Evolutionary conservation across 2,797 vertebrate species (phyloP).

Genomic region (Pogonophryne albipinna): DNA sequence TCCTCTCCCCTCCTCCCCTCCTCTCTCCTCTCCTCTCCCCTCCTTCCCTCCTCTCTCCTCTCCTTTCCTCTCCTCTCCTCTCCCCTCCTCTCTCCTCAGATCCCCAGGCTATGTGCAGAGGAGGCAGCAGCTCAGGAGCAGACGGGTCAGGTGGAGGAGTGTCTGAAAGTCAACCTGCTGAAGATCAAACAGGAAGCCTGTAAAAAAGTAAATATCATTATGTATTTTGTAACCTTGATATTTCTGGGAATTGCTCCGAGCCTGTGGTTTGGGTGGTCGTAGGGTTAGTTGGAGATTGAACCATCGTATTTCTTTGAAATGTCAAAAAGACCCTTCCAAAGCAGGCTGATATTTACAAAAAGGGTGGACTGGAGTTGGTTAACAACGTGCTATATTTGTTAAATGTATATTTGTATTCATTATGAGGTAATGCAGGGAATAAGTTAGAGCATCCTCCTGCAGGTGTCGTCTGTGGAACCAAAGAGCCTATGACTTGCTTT

Average conservation of each 20-base stretch:
- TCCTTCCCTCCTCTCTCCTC: no score
- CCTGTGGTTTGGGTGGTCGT: no score
- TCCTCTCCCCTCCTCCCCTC: neutral
- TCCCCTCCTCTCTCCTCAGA: constrained; percentile 77
- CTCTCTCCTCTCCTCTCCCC: rapidly evolving
- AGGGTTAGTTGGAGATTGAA: no score
- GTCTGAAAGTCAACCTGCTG: constrained; percentile 95
- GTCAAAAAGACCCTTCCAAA: no score
- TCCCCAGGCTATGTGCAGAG: constrained; percentile 92
- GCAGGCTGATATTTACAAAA: neutral
- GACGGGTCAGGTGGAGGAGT: constrained; percentile 97
- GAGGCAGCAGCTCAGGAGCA: constrained; percentile 98
- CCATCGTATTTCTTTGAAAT: no score
- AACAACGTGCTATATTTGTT: neutral
- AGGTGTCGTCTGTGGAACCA: no score
- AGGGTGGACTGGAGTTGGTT: neutral
- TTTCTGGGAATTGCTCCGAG: no score
- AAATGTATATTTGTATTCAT: neutral
- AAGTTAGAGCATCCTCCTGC: no score
- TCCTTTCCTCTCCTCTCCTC: no score
- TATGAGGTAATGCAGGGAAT: neutral
- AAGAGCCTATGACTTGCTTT: no score
- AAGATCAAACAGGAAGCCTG: constrained; percentile 93
- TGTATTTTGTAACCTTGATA: no score
- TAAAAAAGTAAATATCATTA: constrained; percentile 87